A percentile compares a stretch with the other conserved stretches of the same genome.
Conservation (phyloP, 2,113 vertebrate genomes). For the Aphyosemion australe region DNA sequence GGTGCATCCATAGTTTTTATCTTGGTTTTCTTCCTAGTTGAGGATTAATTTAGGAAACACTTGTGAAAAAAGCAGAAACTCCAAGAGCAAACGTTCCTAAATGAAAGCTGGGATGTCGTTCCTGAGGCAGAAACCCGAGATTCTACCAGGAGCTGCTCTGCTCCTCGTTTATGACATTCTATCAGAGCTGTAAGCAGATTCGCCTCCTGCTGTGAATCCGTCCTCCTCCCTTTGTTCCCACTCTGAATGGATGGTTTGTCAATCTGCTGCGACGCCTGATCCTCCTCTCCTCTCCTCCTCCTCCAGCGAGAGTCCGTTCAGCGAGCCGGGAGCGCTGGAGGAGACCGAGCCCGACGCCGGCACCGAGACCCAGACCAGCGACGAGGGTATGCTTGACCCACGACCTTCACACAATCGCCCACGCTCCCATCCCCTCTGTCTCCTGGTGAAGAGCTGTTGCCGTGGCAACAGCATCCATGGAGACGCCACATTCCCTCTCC, state of each 20-base stretch:
- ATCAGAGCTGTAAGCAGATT: conserved; percentile 11
- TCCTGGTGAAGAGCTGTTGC: conserved; percentile 62
- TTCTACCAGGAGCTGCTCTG: neutral
- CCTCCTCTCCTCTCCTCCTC: neutral
- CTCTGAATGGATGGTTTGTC: conserved; percentile 32
- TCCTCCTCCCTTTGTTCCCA: conserved; percentile 45
- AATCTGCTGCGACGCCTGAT: conserved; percentile 13
- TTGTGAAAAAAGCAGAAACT: no score
- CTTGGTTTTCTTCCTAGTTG: no score
- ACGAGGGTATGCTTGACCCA: conserved; percentile 86
- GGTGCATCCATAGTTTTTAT: no score
- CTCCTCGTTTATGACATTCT: conserved; percentile 6
- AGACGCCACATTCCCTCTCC: conserved; percentile 37
- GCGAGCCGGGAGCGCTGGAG: conserved; percentile 92
- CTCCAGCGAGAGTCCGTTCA: conserved; percentile 94
- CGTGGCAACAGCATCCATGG: conserved; percentile 70
- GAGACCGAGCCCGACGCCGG: conserved; percentile 93
- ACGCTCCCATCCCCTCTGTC: conserved; percentile 13
- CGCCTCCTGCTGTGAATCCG: conserved; percentile 19
- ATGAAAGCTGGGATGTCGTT: no score
- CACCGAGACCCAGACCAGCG: conserved; percentile 94
- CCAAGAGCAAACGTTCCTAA: no score
- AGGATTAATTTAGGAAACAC: no score
- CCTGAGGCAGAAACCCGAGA: no score
- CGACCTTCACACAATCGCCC: conserved; percentile 62